Conservation (phyloP, 2,888 invertebrate species). For the Melanostoma mellinum region DNA sequence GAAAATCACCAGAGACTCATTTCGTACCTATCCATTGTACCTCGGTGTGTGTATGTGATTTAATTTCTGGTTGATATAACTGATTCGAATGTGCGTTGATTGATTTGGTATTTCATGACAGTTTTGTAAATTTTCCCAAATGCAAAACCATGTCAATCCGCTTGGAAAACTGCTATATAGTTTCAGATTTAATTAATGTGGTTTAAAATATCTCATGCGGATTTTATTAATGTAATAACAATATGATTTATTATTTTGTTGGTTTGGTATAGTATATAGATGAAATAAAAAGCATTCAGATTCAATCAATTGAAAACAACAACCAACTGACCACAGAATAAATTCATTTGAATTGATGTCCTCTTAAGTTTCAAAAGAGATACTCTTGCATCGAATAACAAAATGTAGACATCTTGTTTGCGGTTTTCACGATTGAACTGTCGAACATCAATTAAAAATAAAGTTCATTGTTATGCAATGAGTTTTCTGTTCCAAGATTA, state of each 20-base stretch:
- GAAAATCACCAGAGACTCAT: constrained; percentile 30
- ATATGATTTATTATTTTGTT: not conserved
- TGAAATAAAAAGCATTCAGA: constrained; percentile 18
- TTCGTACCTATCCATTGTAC: not conserved
- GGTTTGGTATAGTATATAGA: constrained; percentile 18
- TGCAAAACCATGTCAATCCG: not conserved
- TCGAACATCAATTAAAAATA: constrained; percentile 45
- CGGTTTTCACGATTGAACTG: constrained; percentile 43
- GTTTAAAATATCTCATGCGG: not conserved
- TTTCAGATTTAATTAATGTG: constrained; percentile 9
- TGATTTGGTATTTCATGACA: constrained; percentile 1
- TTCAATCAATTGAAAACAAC: constrained; percentile 39
- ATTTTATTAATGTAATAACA: not conserved
- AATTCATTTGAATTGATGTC: constrained; percentile 40
- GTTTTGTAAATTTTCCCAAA: not conserved
- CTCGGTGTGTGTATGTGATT: constrained; percentile 34
- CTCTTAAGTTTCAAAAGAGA: constrained; percentile 45
- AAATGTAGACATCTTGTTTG: constrained; percentile 61
- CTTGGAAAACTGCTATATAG: not conserved
- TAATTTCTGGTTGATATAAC: constrained; percentile 32
- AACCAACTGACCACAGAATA: constrained; percentile 52
- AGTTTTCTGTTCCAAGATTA: constrained; percentile 27
- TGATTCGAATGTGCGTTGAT: not conserved
- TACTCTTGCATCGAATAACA: constrained; percentile 30
- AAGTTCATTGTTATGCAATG: constrained; percentile 52